These are phyloP conservation scores for Dromas ardeola DNA, from an alignment of 2,113 vertebrate genomes.

Conservation along the genomic window DNA sequence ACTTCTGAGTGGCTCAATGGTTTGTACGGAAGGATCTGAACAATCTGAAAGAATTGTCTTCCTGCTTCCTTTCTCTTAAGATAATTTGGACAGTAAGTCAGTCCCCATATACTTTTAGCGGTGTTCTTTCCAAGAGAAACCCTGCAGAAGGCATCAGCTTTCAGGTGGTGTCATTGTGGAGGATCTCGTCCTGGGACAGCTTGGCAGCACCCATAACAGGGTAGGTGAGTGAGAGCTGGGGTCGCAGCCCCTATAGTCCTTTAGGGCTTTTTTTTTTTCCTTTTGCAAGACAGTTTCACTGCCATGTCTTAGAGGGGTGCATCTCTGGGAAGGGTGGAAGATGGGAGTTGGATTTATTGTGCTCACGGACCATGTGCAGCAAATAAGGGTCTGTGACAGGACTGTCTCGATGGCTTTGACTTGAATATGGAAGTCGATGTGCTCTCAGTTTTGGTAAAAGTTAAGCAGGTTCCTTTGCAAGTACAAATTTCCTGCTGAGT, in stretches of 20 bases:
- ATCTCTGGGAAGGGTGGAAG: neutral
- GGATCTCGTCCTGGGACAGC: neutral
- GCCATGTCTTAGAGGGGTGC: accelerated
- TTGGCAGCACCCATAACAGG: neutral
- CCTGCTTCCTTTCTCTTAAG: neutral
- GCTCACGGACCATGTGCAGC: accelerated
- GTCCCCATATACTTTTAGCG: neutral
- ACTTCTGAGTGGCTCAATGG: accelerated
- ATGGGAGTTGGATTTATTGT: neutral
- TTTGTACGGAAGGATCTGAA: neutral
- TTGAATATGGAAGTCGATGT: neutral
- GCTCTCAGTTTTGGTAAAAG: neutral
- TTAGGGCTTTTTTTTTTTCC: neutral
- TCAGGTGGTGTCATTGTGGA: neutral
- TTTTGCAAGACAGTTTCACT: neutral
- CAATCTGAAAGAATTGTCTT: neutral
- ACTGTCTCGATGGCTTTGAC: neutral
- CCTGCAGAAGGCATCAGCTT: neutral
- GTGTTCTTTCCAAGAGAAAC: neutral
- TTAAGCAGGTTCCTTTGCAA: neutral
- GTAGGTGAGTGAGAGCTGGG: neutral
- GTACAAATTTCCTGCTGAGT: neutral
- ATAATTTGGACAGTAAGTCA: neutral
- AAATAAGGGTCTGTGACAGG: neutral
- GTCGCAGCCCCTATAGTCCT: neutral